These are phyloP conservation scores for Araneus ventricosus DNA, from an alignment of 1,140 invertebrate genomes.

Conservation along the genomic window DNA sequence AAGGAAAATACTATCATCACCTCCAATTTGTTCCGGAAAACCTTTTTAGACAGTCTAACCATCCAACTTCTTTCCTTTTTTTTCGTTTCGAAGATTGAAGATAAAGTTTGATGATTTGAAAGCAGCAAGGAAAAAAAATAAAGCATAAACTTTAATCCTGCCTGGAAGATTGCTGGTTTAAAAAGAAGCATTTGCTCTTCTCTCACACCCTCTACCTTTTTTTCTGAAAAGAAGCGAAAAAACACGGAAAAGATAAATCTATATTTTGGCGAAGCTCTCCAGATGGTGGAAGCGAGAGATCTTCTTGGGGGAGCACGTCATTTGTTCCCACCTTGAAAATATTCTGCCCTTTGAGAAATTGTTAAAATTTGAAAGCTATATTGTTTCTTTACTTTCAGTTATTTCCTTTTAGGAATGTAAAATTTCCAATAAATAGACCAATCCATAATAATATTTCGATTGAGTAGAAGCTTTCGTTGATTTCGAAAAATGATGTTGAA, in stretches of 20 bases:
- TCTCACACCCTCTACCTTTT: not conserved
- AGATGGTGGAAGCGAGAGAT: not conserved
- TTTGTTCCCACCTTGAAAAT: not conserved
- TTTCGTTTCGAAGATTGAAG: not conserved
- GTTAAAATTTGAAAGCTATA: not conserved
- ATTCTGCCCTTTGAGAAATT: not conserved
- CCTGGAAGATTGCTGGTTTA: not conserved
- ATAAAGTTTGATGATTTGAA: slow-evolving; percentile 9
- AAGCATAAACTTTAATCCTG: not conserved
- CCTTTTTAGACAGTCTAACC: not conserved
- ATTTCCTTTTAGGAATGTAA: not conserved
- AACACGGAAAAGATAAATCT: not conserved
- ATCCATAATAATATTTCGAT: no score
- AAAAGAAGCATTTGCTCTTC: not conserved
- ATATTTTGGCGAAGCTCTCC: not conserved
- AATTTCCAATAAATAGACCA: no score
- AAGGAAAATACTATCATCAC: not conserved
- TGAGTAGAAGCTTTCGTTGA: no score
- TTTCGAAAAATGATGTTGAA: no score
- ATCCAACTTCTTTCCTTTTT: not conserved
- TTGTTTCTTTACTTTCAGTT: not conserved
- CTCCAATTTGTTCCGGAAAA: slow-evolving; percentile 6
- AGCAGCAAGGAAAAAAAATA: not conserved
- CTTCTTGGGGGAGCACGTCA: not conserved
- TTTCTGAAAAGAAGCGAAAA: not conserved